Evolutionary conservation across 2,888 invertebrate species (phyloP), one percentile per base, ranked within the genome.

Genomic region (Trichogramma evanescens): DNA sequence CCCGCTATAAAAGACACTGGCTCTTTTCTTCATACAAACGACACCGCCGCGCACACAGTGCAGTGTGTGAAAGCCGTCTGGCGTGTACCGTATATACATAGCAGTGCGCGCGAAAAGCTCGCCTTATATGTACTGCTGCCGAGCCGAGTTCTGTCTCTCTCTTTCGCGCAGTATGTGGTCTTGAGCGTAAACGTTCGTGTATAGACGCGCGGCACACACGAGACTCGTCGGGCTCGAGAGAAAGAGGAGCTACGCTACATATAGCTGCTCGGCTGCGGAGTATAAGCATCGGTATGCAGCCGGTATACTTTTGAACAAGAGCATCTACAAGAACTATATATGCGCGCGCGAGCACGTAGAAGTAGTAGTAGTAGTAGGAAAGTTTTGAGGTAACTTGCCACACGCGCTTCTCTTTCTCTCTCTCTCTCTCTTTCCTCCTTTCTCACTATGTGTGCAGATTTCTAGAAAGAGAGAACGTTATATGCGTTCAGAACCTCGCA

Each of bases 271-370:
- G 8, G 10, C 48, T 13, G 26, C 6, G 5, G 48, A 49, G 13
- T 13, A 9, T n/a, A 7, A 43, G 52, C 53, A 58, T 63, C 61
- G 61, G 63, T 56, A 63, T 61, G 61, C 61, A 58, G 54, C 58
- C 53, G 43, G 55, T 26, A 58, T 38, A 61, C 63, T 63, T 58
- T 45, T 40, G 56, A 61, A 56, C 56, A 59, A 57, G 58, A 51
- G 61, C 50, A 42, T 59, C 59, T 46, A 48, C 59, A 44, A 26
- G 48, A 50, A 51, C 53, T 13, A 48, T 48, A 48, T 13, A 48
- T 13, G 26, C 10, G 48, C 48, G 3, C 48, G 10, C 10, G 48
- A 48, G 48, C 48, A 48, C 48, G 10, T 48, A 48, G 10, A 8
- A 44, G 10, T 13, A 13, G 10, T 13, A 44, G 8, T 9, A 44